Evolutionary conservation across 2,113 vertebrate genomes (phyloP).

Genomic region (Sylvilagus bachmani): DNA sequence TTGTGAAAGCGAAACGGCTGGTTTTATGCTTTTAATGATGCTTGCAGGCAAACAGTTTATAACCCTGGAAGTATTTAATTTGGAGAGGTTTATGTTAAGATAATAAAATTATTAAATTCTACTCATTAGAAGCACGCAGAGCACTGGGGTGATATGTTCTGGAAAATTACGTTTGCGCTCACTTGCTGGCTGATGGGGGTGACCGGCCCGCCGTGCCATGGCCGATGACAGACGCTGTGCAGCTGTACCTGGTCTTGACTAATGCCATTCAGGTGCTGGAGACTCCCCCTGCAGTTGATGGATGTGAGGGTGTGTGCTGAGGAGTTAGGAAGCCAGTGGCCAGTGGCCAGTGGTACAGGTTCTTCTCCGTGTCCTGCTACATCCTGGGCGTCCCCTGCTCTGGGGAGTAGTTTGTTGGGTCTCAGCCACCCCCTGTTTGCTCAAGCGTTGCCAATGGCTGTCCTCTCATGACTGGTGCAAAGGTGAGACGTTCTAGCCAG

Average conservation of each 20-base stretch:
- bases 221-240: slow-evolving; percentile 25
- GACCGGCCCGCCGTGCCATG: not conserved
- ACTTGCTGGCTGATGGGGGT: not conserved
- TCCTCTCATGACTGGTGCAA: not conserved
- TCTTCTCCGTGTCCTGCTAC: no score
- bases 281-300: slow-evolving; percentile 67
- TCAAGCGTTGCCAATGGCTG: not conserved
- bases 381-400: not conserved
- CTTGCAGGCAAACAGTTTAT: slow-evolving; percentile 66
- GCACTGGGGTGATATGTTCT: slow-evolving; percentile 41
- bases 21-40: slow-evolving; percentile 62
- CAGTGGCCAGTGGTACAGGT: no score
- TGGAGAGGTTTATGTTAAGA: slow-evolving; percentile 67
- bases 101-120: slow-evolving; percentile 78
- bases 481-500: not conserved
- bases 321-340: slow-evolving; percentile 3
- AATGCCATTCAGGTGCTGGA: slow-evolving; percentile 39
- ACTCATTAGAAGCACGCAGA: slow-evolving; percentile 59
- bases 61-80: slow-evolving; percentile 79
- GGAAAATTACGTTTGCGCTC: slow-evolving; percentile 69
- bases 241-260: slow-evolving; percentile 62
- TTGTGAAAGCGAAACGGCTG: slow-evolving; percentile 38
- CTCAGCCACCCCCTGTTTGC: not conserved
- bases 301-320: not conserved
- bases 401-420: slow-evolving; percentile 44